These are phyloP conservation scores for Catharus fuscescens DNA, from an alignment of 2,113 vertebrate species.

Conservation along the genomic window DNA sequence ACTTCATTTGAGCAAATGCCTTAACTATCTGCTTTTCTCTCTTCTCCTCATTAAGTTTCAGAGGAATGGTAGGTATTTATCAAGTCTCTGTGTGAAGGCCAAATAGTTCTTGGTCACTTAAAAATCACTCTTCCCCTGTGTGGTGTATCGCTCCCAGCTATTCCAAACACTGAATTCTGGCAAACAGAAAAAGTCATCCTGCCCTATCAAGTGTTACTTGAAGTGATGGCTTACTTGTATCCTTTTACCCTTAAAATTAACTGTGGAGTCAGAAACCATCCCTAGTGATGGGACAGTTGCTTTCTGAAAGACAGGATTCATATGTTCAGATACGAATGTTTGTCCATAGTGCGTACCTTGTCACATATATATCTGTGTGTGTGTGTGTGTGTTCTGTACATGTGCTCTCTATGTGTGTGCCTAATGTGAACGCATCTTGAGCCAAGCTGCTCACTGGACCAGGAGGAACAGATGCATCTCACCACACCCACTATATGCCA, in stretches of 20 bases:
- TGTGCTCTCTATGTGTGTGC: accelerated
- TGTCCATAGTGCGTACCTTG: not conserved
- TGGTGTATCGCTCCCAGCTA: not conserved
- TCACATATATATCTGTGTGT: accelerated
- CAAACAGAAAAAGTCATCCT: not conserved
- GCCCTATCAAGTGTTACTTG: not conserved
- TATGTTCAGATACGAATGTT: not conserved
- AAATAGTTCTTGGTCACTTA: not conserved
- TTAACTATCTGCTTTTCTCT: not conserved
- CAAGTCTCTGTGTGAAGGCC: not conserved
- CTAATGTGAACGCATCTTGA: not conserved
- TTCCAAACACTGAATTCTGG: not conserved
- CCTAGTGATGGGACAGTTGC: not conserved
- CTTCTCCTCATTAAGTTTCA: not conserved
- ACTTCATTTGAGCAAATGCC: not conserved
- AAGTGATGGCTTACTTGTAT: not conserved
- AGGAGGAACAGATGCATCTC: not conserved
- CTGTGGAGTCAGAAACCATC: not conserved
- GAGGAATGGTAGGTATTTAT: not conserved
- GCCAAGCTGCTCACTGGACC: not conserved
- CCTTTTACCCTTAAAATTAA: not conserved
- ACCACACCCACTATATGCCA: not conserved
- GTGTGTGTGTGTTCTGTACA: accelerated
- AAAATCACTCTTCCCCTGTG: accelerated
- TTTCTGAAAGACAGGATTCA: not conserved